These are phyloP conservation scores for Phoeniculus purpureus DNA, from an alignment of 2,797 vertebrate genomes.

Conservation along the genomic window DNA sequence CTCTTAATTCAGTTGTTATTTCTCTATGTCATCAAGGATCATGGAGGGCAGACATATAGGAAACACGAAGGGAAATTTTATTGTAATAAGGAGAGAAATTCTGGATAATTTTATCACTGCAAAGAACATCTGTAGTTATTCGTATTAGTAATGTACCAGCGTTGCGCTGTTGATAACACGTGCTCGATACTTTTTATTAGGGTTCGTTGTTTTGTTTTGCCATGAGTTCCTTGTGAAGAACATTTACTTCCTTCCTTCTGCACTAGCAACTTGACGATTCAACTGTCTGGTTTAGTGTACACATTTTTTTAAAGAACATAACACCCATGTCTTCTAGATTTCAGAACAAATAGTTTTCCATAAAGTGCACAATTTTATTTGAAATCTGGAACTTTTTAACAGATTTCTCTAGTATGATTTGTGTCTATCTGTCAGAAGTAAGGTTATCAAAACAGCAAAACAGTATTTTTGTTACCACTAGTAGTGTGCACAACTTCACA, in stretches of 20 bases:
- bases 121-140: background rate
- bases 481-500: background rate
- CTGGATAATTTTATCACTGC: background rate
- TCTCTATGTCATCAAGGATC: background rate
- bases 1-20: background rate
- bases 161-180: background rate
- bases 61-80: background rate
- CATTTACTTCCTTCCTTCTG: background rate
- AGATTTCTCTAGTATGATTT: background rate
- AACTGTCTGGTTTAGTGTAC: background rate
- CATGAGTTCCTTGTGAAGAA: background rate
- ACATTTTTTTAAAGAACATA: background rate
- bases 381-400: background rate
- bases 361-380: background rate
- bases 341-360: background rate
- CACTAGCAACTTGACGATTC: background rate
- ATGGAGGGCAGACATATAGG: background rate
- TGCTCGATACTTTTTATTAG: background rate
- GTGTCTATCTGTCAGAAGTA: background rate
- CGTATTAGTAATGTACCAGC: background rate
- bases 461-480: slow-evolving; percentile 9
- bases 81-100: background rate
- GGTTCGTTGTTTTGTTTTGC: background rate
- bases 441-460: background rate
- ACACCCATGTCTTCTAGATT: background rate